These are phyloP conservation scores for Sweltsa coloradensis DNA, from an alignment of 1,140 invertebrate species.

Conservation along the genomic window DNA sequence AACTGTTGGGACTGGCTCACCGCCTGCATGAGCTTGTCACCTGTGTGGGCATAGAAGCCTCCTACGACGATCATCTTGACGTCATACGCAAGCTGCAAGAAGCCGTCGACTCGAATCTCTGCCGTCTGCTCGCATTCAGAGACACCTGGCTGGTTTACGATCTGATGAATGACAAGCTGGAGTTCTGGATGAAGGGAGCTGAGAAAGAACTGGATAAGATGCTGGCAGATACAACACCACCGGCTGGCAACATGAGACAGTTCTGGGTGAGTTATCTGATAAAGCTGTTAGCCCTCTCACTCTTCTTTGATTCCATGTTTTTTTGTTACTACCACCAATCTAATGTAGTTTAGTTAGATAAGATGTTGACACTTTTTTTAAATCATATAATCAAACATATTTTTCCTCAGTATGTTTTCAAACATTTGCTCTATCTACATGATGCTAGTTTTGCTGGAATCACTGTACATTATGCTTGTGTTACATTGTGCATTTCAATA, in stretches of 20 bases:
- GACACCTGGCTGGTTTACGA: constrained; percentile 66
- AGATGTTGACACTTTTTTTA: too few relatives aligned
- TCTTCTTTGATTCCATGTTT: too few relatives aligned
- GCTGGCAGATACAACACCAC: constrained; percentile 27
- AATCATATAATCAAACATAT: too few relatives aligned
- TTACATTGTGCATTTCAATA: too few relatives aligned
- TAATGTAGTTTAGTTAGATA: too few relatives aligned
- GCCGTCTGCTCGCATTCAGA: constrained; percentile 53
- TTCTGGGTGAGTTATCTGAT: constrained; percentile 66
- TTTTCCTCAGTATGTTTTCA: too few relatives aligned
- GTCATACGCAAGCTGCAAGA: constrained; percentile 56
- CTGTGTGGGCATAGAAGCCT: constrained; percentile 55
- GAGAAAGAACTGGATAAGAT: constrained; percentile 46
- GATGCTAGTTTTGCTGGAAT: too few relatives aligned
- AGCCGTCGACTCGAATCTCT: constrained; percentile 54
- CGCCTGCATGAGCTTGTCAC: constrained; percentile 58
- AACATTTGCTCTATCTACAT: too few relatives aligned
- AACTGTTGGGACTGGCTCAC: constrained; percentile 55
- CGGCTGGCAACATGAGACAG: constrained; percentile 53
- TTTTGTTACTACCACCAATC: too few relatives aligned
- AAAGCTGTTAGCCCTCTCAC: too few relatives aligned
- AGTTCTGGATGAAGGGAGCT: constrained; percentile 57
- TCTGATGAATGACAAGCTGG: constrained; percentile 51
- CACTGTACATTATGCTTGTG: too few relatives aligned
- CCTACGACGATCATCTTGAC: constrained; percentile 52